These are phyloP conservation scores for Siderastrea siderea DNA, from an alignment of 92 coral and sea anemone genomes.

Conservation along the genomic window DNA sequence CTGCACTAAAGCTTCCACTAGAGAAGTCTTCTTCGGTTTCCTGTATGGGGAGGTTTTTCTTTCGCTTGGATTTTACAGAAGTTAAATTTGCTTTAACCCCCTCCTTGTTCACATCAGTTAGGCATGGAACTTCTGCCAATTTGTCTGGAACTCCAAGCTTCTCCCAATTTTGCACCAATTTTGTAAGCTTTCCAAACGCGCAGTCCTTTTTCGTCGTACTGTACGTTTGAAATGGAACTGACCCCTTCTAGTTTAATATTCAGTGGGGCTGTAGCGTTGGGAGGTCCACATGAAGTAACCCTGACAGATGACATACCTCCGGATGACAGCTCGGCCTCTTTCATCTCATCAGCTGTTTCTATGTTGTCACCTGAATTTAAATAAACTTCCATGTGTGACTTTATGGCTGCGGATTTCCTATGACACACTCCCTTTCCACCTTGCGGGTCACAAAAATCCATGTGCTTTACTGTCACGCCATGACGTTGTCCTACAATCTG, in stretches of 20 bases:
- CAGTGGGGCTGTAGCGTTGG: background rate
- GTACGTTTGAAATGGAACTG: conserved; percentile 19
- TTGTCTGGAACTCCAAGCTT: background rate
- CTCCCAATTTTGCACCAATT: conserved; percentile 22
- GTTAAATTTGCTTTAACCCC: conserved; percentile 1
- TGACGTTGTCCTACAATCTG: background rate
- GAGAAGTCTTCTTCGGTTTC: background rate
- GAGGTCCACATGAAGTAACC: conserved; percentile 20
- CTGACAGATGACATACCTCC: conserved; percentile 15
- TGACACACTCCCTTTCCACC: conserved; percentile 21
- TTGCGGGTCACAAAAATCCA: conserved; percentile 25
- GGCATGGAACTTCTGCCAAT: background rate
- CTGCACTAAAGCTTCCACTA: background rate
- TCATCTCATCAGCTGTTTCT: conserved; percentile 27
- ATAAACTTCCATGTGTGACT: conserved; percentile 30
- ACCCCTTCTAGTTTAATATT: conserved; percentile 13
- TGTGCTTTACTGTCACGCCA: conserved; percentile 14
- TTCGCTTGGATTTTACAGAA: conserved; percentile 13
- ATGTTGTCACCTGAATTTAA: conserved; percentile 22
- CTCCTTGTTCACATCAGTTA: conserved; percentile 23
- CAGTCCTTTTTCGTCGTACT: conserved; percentile 17
- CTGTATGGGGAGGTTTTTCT: background rate
- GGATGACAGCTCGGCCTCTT: conserved; percentile 16
- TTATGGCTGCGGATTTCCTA: background rate
- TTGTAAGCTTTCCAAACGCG: conserved; percentile 36